Evolutionary conservation across 2,888 invertebrate species (phyloP).

Genomic region (Lasioglossum pauxillum): DNA sequence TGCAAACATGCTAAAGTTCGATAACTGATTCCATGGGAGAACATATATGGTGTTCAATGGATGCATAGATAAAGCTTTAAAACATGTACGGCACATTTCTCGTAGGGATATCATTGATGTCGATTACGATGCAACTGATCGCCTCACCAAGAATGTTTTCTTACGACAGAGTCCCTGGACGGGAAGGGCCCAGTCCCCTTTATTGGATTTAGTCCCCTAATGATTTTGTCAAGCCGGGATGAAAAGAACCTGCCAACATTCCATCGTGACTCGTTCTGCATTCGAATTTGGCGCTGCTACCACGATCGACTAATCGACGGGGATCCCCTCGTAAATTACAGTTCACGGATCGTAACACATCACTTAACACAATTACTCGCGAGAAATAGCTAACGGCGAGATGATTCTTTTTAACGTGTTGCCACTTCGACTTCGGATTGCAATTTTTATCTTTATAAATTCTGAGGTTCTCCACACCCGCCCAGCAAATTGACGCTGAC

Average conservation of each 20-base stretch:
- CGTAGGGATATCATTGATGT: conserved; percentile 72
- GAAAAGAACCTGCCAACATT: conserved; percentile 78
- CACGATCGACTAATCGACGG: conserved; percentile 33
- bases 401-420: conserved; percentile 26
- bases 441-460: background rate
- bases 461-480: background rate
- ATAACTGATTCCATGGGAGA: background rate
- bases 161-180: conserved; percentile 68
- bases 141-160: conserved; percentile 79
- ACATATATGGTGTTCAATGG: background rate
- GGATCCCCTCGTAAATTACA: conserved; percentile 66
- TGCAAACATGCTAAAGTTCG: background rate
- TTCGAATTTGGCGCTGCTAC: conserved; percentile 73
- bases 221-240: conserved; percentile 78
- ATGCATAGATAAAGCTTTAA: conserved; percentile 10
- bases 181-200: conserved; percentile 68
- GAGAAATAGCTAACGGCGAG: conserved; percentile 43
- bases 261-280: conserved; percentile 72
- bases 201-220: conserved; percentile 81
- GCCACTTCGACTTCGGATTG: conserved; percentile 14
- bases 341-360: conserved; percentile 54
- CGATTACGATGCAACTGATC: conserved; percentile 79
- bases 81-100: conserved; percentile 19
- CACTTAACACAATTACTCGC: conserved; percentile 51
- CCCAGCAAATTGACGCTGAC: background rate